phyloP scores from a whole-genome alignment of 2,888 invertebrate species.

The Microctonus hyperodae region DNA sequence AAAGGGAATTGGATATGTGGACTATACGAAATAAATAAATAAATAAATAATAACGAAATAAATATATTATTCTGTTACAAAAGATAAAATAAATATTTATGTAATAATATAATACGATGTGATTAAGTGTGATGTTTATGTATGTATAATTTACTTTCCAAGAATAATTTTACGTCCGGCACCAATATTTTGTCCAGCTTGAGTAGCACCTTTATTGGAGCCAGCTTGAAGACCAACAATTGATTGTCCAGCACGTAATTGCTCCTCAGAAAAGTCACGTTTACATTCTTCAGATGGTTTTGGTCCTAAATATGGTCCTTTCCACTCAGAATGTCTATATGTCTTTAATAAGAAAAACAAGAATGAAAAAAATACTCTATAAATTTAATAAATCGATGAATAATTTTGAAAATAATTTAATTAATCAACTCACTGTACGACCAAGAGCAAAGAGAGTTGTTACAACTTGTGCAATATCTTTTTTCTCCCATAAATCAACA shows the following conservation, averaged over 20 bases:
- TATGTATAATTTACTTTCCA: constrained; percentile 74
- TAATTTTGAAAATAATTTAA: not conserved
- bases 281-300: constrained; percentile 94
- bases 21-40: no score
- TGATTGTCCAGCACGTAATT: constrained; percentile 85
- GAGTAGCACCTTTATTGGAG: constrained; percentile 94
- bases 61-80: constrained; percentile 40
- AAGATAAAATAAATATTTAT: constrained; percentile 41
- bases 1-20: no score
- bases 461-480: constrained; percentile 85
- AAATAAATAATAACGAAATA: constrained; percentile 36
- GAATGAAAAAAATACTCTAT: not conserved
- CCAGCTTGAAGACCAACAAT: constrained; percentile 95
- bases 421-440: constrained; percentile 70
- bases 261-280: constrained; percentile 93
- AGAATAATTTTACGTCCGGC: constrained; percentile 89
- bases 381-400: not conserved
- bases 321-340: constrained; percentile 84
- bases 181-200: constrained; percentile 89
- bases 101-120: not conserved
- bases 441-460: constrained; percentile 87
- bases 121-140: not conserved
- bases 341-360: constrained; percentile 66
- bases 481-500: constrained; percentile 95
- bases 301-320: constrained; percentile 90